Percentiles rank a stretch among this genome's conserved stretches.
Conservation (phyloP, 2,113 vertebrate species). For the Emydura subglobosa region DNA sequence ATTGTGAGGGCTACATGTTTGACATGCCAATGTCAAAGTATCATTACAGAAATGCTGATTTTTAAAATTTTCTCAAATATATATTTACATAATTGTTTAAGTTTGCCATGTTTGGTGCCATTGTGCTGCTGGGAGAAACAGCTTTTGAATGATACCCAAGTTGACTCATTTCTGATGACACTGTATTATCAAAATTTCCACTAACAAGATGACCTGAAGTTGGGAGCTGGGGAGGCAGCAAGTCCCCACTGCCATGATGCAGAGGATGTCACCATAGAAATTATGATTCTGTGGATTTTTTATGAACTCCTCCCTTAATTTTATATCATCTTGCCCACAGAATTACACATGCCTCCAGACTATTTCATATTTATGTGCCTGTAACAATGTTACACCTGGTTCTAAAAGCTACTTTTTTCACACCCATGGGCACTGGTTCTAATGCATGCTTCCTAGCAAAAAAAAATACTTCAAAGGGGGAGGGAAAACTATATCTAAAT, state of each 20-base stretch:
- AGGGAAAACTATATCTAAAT: neutral
- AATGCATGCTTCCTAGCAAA: neutral
- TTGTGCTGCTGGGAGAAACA: neutral
- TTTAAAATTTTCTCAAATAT: neutral
- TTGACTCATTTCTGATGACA: neutral
- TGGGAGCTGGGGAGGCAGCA: neutral
- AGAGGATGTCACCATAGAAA: neutral
- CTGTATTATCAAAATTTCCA: neutral
- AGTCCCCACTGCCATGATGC: neutral
- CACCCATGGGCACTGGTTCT: neutral
- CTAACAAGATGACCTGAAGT: neutral
- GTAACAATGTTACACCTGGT: rapidly evolving
- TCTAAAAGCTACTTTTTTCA: conserved; percentile 4
- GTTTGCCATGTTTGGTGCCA: neutral
- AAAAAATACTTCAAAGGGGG: neutral
- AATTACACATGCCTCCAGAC: no score
- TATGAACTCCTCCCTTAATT: neutral
- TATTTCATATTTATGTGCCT: neutral
- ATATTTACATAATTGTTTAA: neutral
- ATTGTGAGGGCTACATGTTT: neutral
- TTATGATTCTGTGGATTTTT: neutral
- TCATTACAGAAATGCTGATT: neutral
- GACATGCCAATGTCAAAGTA: neutral
- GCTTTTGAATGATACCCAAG: neutral
- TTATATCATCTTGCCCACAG: no score